Conservation (phyloP, 2,797 vertebrate species). For the Linurgus olivaceus region DNA sequence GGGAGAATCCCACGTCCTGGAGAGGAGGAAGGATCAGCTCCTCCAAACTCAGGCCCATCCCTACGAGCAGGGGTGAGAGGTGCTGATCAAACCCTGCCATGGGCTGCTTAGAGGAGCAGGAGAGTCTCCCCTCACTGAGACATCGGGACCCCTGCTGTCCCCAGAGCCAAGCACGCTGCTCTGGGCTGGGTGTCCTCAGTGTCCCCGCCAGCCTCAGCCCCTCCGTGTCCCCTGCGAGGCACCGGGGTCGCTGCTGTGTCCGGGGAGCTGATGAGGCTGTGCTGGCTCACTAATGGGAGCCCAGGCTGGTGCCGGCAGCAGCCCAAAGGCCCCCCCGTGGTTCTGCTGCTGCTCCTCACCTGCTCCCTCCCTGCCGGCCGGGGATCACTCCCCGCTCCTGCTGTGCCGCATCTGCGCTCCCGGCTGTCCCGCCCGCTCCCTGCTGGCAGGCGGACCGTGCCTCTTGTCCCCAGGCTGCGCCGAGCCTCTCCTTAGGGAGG, state of each 20-base stretch:
- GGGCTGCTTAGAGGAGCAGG: neutral
- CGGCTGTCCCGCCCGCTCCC: neutral
- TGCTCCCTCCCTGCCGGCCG: neutral
- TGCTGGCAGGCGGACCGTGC: neutral
- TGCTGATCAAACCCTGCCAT: neutral
- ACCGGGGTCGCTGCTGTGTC: neutral
- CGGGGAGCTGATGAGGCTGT: rapidly evolving
- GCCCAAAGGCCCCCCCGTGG: neutral
- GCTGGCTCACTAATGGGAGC: neutral
- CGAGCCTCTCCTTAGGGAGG: neutral
- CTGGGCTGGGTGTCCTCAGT: rapidly evolving
- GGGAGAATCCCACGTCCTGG: neutral
- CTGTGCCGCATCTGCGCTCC: neutral
- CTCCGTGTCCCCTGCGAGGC: neutral
- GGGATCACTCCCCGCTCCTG: neutral
- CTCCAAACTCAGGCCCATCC: neutral
- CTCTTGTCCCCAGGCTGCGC: neutral
- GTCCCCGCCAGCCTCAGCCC: neutral
- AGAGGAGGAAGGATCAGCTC: too few species aligned
- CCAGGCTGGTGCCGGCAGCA: neutral
- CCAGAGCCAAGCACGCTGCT: neutral
- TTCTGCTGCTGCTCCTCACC: neutral
- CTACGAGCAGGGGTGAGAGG: rapidly evolving
- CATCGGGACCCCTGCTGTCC: rapidly evolving
- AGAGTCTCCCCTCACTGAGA: rapidly evolving